These are phyloP conservation scores for Hemibagrus wyckioides DNA, from an alignment of 2,113 vertebrate genomes.

Conservation along the genomic window DNA sequence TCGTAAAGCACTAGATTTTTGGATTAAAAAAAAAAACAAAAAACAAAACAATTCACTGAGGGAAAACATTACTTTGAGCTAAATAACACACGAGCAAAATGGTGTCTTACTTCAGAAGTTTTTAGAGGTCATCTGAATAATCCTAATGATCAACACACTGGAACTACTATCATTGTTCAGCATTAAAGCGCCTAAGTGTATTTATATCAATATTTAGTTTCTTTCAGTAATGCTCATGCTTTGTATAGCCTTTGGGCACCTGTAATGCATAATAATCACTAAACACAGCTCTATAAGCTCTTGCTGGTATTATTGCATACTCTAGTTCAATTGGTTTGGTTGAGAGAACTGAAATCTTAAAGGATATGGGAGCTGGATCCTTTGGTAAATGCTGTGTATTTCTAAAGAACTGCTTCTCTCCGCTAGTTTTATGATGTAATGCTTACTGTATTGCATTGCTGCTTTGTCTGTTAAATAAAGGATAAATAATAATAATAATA, in stretches of 20 bases:
- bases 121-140: background rate
- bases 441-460: background rate
- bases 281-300: background rate
- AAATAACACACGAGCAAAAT: background rate
- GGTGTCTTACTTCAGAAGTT: background rate
- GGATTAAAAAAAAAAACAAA: background rate
- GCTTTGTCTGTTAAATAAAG: background rate
- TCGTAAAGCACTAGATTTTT: background rate
- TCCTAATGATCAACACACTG: background rate
- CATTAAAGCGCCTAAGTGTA: background rate
- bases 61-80: background rate
- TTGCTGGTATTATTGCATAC: background rate
- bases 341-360: background rate
- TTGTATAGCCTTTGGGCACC: background rate
- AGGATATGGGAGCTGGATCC: background rate
- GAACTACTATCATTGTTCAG: background rate
- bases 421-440: background rate
- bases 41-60: background rate
- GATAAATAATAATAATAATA: background rate
- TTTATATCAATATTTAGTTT: background rate
- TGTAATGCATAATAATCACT: background rate
- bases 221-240: background rate
- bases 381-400: background rate
- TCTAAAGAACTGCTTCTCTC: background rate
- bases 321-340: background rate